phyloP scores from a whole-genome alignment of 1,140 invertebrate genomes.

The Drosophila equinoxialis region DNA sequence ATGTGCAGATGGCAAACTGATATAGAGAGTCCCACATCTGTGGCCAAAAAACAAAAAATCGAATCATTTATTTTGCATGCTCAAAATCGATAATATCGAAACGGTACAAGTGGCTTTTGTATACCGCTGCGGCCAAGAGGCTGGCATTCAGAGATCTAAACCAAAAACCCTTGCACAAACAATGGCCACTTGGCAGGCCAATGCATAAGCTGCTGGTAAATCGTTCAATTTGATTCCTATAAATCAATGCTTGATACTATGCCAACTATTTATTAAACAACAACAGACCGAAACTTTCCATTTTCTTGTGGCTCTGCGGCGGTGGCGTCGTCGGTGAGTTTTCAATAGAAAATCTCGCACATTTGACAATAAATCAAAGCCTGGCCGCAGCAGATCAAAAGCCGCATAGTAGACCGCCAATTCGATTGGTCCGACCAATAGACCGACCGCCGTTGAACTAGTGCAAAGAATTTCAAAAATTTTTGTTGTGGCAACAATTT shows the following conservation, averaged over 20 bases:
- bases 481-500: slow-evolving; percentile 16
- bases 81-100: slow-evolving; percentile 5
- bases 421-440: background rate
- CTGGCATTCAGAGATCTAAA: background rate
- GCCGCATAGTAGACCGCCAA: slow-evolving; percentile 14
- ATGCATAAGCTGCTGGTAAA: slow-evolving; percentile 32
- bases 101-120: slow-evolving; percentile 9
- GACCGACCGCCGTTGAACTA: background rate
- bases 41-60: background rate
- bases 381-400: slow-evolving; percentile 54
- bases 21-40: background rate
- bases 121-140: background rate
- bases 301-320: slow-evolving; percentile 45
- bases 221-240: slow-evolving; percentile 61
- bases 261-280: slow-evolving; percentile 72
- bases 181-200: slow-evolving; percentile 20
- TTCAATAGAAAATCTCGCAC: slow-evolving; percentile 57
- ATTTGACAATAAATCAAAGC: slow-evolving; percentile 68
- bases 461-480: slow-evolving; percentile 53
- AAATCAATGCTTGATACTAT: slow-evolving; percentile 68
- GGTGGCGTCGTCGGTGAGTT: slow-evolving; percentile 40
- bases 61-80: slow-evolving; percentile 13
- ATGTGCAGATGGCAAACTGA: background rate
- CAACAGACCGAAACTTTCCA: slow-evolving; percentile 60
- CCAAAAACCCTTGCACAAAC: slow-evolving; percentile 19